Conservation (phyloP, 2,888 invertebrate species). For the Monopis laevigella region DNA sequence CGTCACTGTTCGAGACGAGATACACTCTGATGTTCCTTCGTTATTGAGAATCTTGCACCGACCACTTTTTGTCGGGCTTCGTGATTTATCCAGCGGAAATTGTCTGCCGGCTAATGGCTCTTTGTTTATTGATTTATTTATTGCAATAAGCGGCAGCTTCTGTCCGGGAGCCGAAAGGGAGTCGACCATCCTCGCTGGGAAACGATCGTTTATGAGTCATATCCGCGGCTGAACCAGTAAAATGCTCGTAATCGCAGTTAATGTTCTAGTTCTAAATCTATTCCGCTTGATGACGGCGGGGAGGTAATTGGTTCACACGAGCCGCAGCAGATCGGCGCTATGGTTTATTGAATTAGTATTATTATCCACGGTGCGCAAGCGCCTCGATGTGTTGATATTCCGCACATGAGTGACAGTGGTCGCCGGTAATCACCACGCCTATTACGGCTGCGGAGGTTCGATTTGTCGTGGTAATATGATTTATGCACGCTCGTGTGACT, state of each 20-base stretch:
- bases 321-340: conserved; percentile 38
- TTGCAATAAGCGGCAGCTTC: conserved; percentile 59
- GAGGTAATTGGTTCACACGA: conserved; percentile 17
- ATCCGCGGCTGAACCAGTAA: conserved; percentile 1
- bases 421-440: conserved; percentile 10
- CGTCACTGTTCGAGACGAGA: conserved; percentile 49
- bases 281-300: conserved; percentile 5
- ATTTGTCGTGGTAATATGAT: conserved; percentile 15
- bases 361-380: conserved; percentile 10
- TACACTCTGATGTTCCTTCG: conserved; percentile 35
- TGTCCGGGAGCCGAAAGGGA: conserved; percentile 39
- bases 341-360: conserved; percentile 42
- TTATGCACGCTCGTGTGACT: conserved; percentile 15
- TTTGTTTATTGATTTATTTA: conserved; percentile 65
- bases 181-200: conserved; percentile 22
- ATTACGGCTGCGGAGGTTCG: conserved; percentile 14
- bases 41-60: conserved; percentile 31
- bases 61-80: conserved; percentile 40
- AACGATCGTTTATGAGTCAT: conserved; percentile 1
- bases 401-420: conserved; percentile 3
- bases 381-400: conserved; percentile 3
- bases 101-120: conserved; percentile 63
- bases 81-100: conserved; percentile 65
- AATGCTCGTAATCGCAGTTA: conserved; percentile 6
- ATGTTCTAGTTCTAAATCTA: conserved; percentile 9